Evolutionary conservation across 1,140 invertebrate species (phyloP).

Genomic region (Drosophila ananassae): DNA sequence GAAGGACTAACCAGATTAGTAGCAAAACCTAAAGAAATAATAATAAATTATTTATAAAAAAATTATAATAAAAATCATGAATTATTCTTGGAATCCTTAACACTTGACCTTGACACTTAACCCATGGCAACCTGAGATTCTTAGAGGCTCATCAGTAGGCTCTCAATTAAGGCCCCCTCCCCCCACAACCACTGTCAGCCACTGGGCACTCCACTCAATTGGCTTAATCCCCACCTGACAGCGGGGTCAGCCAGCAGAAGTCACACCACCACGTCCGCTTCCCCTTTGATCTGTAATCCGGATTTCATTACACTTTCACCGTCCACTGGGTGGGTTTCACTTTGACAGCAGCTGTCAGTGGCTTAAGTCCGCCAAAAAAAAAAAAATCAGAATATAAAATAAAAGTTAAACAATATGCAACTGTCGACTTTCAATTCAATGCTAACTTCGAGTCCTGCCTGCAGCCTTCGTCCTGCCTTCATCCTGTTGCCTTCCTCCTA

Average conservation of each 20-base stretch:
- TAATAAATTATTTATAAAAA: neutral
- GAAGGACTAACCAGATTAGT: neutral
- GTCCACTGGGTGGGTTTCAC: slow-evolving; percentile 24
- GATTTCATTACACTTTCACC: slow-evolving; percentile 68
- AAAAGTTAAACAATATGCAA: slow-evolving; percentile 30
- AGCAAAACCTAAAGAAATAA: neutral
- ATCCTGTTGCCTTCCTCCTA: neutral
- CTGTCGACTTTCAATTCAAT: slow-evolving; percentile 1
- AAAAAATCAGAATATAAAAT: neutral
- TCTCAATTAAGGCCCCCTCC: slow-evolving; percentile 25
- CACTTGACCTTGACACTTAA: slow-evolving; percentile 33
- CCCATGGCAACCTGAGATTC: neutral
- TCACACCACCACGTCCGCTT: slow-evolving; percentile 13
- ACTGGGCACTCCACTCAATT: slow-evolving; percentile 40
- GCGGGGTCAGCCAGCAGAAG: slow-evolving; percentile 9
- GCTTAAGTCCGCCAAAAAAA: slow-evolving; percentile 19
- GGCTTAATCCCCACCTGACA: slow-evolving; percentile 35
- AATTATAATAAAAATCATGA: neutral
- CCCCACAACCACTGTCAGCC: neutral
- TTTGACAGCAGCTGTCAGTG: slow-evolving; percentile 53
- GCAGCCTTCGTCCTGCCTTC: neutral
- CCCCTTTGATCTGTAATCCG: slow-evolving; percentile 52
- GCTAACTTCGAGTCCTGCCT: neutral
- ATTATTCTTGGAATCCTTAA: neutral
- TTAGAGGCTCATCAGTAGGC: neutral